Evolutionary conservation across 2,113 vertebrate species (phyloP).

Genomic region (Mungos mungo): DNA sequence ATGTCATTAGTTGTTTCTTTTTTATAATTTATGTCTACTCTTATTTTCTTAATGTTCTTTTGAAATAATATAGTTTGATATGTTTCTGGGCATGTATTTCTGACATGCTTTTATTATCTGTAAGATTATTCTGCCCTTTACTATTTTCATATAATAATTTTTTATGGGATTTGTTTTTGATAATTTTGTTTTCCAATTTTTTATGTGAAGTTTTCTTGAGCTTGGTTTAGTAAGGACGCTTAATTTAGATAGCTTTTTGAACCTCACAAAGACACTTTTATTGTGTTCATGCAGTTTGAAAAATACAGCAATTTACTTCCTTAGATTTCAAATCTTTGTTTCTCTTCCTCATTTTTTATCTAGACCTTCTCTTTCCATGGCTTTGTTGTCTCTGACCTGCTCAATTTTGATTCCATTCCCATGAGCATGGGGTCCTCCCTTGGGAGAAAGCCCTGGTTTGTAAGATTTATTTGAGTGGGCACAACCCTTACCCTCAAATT

Average conservation of each 20-base stretch:
- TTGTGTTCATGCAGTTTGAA: not conserved
- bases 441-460: not conserved
- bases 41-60: not conserved
- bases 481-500: not conserved
- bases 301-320: not conserved
- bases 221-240: not conserved
- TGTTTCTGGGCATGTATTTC: not conserved
- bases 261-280: not conserved
- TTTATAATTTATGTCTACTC: not conserved
- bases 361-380: not conserved
- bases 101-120: not conserved
- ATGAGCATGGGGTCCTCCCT: not conserved
- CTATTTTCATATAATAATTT: not conserved
- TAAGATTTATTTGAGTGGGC: not conserved
- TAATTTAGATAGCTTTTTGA: not conserved
- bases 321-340: not conserved
- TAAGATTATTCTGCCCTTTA: not conserved
- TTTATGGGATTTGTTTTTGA: not conserved
- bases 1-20: not conserved
- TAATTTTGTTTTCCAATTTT: constrained; percentile 23
- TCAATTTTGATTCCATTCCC: not conserved
- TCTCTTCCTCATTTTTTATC: not conserved
- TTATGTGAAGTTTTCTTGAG: not conserved
- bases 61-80: not conserved
- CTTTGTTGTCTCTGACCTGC: not conserved